Percentiles rank a stretch among this genome's conserved stretches.
Conservation (phyloP, 2,797 vertebrate species). For the Chelonia mydas region DNA sequence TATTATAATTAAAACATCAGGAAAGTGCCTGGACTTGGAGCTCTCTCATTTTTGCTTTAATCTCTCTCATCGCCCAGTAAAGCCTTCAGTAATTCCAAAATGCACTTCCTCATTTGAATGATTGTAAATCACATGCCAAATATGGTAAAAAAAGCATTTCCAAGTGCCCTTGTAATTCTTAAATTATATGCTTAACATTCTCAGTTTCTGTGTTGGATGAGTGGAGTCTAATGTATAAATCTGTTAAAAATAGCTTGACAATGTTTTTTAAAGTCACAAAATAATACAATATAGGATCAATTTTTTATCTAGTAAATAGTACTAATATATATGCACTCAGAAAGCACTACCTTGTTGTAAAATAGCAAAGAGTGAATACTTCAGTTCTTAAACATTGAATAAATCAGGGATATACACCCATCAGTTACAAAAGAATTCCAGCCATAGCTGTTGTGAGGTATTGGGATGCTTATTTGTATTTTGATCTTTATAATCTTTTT, state of each 20-base stretch:
- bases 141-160: slow-evolving; percentile 13
- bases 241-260: background rate
- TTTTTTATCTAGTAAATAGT: background rate
- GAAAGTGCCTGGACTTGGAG: slow-evolving; percentile 28
- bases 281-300: background rate
- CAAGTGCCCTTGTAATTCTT: slow-evolving; percentile 4
- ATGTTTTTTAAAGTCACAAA: slow-evolving; percentile 31
- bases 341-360: background rate
- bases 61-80: slow-evolving; percentile 24
- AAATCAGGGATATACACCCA: background rate
- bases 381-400: background rate
- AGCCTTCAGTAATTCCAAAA: slow-evolving; percentile 43
- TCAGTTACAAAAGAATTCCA: background rate
- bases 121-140: slow-evolving; percentile 18
- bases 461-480: background rate
- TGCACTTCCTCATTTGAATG: background rate
- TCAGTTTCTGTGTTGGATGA: slow-evolving; percentile 1
- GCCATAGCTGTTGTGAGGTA: background rate
- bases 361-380: background rate
- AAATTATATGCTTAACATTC: background rate
- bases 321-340: background rate
- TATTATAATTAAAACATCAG: background rate
- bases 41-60: slow-evolving; percentile 36
- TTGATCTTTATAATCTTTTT: background rate
- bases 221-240: background rate